Percentiles rank a stretch among this genome's conserved stretches.
These are phyloP conservation scores for Gastrophysa polygoni DNA, from an alignment of 2,888 invertebrate species.

Conservation along the genomic window DNA sequence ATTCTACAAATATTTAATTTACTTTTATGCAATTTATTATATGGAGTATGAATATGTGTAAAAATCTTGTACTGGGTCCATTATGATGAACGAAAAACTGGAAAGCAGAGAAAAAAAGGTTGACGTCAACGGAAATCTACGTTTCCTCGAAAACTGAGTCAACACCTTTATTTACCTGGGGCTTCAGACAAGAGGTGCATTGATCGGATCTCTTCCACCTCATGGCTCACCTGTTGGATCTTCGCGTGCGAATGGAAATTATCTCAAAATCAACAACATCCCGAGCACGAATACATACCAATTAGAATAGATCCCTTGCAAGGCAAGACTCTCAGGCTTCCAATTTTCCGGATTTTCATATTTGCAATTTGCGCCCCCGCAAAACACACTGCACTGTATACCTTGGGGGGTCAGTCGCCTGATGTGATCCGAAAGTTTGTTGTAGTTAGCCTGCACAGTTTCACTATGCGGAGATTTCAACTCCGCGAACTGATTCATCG, in stretches of 20 bases:
- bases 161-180: no score
- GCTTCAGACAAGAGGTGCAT: no score
- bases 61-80: no score
- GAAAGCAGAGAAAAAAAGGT: no score
- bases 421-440: conserved; percentile 63
- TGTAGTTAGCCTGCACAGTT: conserved; percentile 58
- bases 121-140: no score
- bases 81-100: no score
- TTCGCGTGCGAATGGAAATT: not conserved
- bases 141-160: no score
- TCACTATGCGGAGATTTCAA: conserved; percentile 44
- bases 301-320: conserved; percentile 82
- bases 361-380: conserved; percentile 81
- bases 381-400: conserved; percentile 81
- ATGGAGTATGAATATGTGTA: no score
- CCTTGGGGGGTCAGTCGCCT: conserved; percentile 71
- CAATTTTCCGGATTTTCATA: conserved; percentile 74
- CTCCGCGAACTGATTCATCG: conserved; percentile 44
- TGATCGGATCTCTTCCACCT: no score
- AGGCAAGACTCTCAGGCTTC: conserved; percentile 67
- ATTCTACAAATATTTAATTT: no score
- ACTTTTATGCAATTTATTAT: no score
- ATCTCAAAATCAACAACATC: no score
- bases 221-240: not conserved
- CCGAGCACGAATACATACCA: conserved; percentile 64